These are phyloP conservation scores for Gnatocerus cornutus DNA, from an alignment of 2,888 invertebrate species.

Conservation along the genomic window DNA sequence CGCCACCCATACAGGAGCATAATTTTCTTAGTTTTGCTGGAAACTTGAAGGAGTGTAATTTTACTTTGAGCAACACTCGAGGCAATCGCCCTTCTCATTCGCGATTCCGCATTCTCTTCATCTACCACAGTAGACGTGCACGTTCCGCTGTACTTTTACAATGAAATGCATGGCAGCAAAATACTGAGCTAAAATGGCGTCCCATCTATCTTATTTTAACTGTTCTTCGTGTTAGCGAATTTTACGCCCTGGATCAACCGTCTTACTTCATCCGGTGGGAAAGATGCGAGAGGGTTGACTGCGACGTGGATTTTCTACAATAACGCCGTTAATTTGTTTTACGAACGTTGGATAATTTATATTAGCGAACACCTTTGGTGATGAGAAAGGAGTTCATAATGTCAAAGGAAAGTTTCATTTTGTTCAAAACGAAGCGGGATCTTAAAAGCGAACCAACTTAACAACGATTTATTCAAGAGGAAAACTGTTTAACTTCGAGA, in stretches of 20 bases:
- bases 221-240: slow-evolving; percentile 67
- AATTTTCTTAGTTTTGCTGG: slow-evolving; percentile 69
- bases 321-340: slow-evolving; percentile 66
- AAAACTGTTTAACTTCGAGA: slow-evolving; percentile 60
- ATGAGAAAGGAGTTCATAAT: slow-evolving; percentile 69
- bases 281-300: slow-evolving; percentile 49
- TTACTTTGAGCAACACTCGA: slow-evolving; percentile 69
- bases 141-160: slow-evolving; percentile 59
- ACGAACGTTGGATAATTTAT: slow-evolving; percentile 69
- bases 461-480: slow-evolving; percentile 60
- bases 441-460: slow-evolving; percentile 57
- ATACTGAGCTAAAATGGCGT: slow-evolving; percentile 68
- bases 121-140: slow-evolving; percentile 25
- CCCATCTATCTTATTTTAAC: slow-evolving; percentile 70
- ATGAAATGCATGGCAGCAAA: slow-evolving; percentile 69
- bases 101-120: slow-evolving; percentile 41
- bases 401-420: slow-evolving; percentile 71
- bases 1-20: slow-evolving; percentile 60
- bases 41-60: slow-evolving; percentile 69
- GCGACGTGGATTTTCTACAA: slow-evolving; percentile 43
- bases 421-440: slow-evolving; percentile 62
- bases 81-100: slow-evolving; percentile 58
- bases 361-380: slow-evolving; percentile 69
- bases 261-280: slow-evolving; percentile 44
- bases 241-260: slow-evolving; percentile 54